Conservation (phyloP, 2,797 vertebrate species). For the Eremophila alpestris region DNA sequence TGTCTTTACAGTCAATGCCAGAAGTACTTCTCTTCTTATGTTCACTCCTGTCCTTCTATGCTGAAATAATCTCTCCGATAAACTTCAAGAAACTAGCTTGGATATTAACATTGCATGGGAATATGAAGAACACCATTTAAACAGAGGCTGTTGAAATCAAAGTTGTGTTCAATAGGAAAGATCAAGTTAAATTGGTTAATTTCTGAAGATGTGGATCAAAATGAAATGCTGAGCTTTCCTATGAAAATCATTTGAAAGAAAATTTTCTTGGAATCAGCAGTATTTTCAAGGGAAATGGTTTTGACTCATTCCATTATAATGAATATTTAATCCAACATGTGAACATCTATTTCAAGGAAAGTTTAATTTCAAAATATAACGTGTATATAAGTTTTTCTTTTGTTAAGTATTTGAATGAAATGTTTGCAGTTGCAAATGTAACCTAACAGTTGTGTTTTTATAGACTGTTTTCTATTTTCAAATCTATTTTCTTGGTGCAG, state of each 20-base stretch:
- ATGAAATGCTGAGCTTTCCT: not conserved
- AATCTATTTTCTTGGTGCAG: not conserved
- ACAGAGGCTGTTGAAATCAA: not conserved
- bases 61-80: not conserved
- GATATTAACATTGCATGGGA: not conserved
- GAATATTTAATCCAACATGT: not conserved
- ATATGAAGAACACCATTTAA: not conserved
- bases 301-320: not conserved
- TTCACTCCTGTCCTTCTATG: not conserved
- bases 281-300: slow-evolving; percentile 1
- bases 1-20: not conserved
- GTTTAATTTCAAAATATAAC: not conserved
- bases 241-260: not conserved
- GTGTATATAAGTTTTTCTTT: not conserved
- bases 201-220: not conserved
- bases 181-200: not conserved
- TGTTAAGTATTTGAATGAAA: not conserved
- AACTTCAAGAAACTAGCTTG: not conserved
- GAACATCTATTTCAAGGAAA: not conserved
- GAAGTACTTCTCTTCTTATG: not conserved
- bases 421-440: not conserved
- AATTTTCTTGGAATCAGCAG: not conserved
- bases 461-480: not conserved
- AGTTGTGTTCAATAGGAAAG: not conserved
- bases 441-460: not conserved